These are phyloP conservation scores for Phaedon cochleariae DNA, from an alignment of 2,888 invertebrate genomes.

Conservation along the genomic window DNA sequence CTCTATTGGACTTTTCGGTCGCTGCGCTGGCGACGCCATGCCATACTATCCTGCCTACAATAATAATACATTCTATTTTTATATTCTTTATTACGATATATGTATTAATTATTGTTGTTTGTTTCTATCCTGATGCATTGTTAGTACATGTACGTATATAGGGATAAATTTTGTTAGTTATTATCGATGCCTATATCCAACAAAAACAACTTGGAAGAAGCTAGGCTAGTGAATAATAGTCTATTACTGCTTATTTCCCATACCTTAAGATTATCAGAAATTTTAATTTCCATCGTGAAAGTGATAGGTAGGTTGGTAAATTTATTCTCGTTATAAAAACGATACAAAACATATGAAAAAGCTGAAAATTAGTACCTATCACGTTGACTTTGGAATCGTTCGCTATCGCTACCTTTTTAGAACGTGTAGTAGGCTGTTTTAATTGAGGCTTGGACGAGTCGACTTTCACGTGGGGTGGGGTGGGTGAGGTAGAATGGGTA, in stretches of 20 bases:
- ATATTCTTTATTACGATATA: slow-evolving; percentile 42
- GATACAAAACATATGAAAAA: slow-evolving; percentile 31
- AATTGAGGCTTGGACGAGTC: slow-evolving; percentile 61
- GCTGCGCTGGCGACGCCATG: slow-evolving; percentile 48
- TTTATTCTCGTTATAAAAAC: slow-evolving; percentile 2
- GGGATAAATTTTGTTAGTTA: too few species aligned
- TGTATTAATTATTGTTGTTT: slow-evolving; percentile 33
- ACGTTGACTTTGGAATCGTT: slow-evolving; percentile 38
- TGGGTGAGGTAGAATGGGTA: slow-evolving; percentile 44
- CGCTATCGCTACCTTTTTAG: slow-evolving; percentile 55
- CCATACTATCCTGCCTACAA: slow-evolving; percentile 53
- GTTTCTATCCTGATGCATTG: slow-evolving; percentile 25
- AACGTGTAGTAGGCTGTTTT: slow-evolving; percentile 59
- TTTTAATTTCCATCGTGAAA: too few species aligned
- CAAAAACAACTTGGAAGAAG: too few species aligned
- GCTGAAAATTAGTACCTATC: slow-evolving; percentile 45
- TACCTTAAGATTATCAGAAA: too few species aligned
- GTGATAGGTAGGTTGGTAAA: neutral
- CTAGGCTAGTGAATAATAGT: too few species aligned
- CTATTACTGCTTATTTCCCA: too few species aligned
- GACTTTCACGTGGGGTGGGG: slow-evolving; percentile 55
- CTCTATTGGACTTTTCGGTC: slow-evolving; percentile 59
- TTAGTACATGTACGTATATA: neutral
- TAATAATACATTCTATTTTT: slow-evolving; percentile 51
- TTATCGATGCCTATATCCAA: too few species aligned